Evolutionary conservation across 2,888 invertebrate species (phyloP).

Genomic region (Drosophila quinaria): DNA sequence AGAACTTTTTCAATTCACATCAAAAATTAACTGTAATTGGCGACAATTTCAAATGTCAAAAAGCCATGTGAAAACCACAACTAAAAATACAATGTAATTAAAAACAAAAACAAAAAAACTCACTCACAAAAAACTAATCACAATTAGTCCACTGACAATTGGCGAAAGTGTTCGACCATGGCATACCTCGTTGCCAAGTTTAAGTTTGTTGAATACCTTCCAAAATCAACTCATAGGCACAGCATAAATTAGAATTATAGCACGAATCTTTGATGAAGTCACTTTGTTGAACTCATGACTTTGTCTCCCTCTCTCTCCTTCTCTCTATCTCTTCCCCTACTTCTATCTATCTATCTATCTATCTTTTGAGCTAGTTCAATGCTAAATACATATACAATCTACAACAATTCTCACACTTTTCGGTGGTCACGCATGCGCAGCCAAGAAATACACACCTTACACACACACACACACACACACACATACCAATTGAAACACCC

Average conservation of each 20-base stretch:
- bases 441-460: slow-evolving; percentile 20
- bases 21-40: slow-evolving; percentile 64
- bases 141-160: slow-evolving; percentile 30
- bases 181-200: slow-evolving; percentile 22
- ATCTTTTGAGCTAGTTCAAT: slow-evolving; percentile 35
- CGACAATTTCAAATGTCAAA: slow-evolving; percentile 69
- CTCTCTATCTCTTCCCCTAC: background rate
- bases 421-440: slow-evolving; percentile 48
- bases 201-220: slow-evolving; percentile 34
- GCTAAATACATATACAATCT: slow-evolving; percentile 18
- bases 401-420: slow-evolving; percentile 43
- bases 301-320: slow-evolving; percentile 1
- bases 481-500: slow-evolving; percentile 12
- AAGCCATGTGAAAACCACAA: slow-evolving; percentile 66
- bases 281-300: slow-evolving; percentile 1
- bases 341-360: background rate
- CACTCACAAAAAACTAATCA: slow-evolving; percentile 19
- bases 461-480: background rate
- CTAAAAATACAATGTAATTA: slow-evolving; percentile 34
- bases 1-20: slow-evolving; percentile 45
- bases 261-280: slow-evolving; percentile 18
- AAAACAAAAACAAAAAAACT: background rate
- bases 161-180: slow-evolving; percentile 44
- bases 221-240: slow-evolving; percentile 21
- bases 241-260: slow-evolving; percentile 44